These are phyloP conservation scores for Gallinago media DNA, from an alignment of 2,113 vertebrate species.

Conservation along the genomic window DNA sequence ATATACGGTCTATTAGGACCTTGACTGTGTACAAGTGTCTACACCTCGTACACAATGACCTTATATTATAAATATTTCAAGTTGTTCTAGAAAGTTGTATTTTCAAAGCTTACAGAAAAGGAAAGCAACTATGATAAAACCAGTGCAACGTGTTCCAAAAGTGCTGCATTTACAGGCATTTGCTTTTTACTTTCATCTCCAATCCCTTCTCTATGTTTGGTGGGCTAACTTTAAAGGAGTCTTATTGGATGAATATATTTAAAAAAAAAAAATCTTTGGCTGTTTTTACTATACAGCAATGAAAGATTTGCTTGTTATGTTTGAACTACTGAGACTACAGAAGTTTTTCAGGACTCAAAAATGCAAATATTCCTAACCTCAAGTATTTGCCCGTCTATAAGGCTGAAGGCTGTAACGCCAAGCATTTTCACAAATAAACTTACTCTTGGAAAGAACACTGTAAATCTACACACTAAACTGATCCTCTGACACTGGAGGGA, in stretches of 20 bases:
- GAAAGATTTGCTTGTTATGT: conserved; percentile 67
- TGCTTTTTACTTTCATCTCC: neutral
- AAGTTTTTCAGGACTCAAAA: conserved; percentile 44
- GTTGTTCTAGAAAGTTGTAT: neutral
- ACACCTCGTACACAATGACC: neutral
- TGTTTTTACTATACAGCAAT: conserved; percentile 49
- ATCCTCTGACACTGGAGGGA: neutral
- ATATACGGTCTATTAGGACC: neutral
- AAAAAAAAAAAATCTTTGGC: conserved; percentile 32
- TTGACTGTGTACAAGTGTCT: neutral
- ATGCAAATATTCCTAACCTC: conserved; percentile 39
- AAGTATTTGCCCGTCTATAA: conserved; percentile 2
- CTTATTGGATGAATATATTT: conserved; percentile 56
- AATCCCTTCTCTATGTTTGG: neutral
- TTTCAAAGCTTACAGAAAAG: neutral
- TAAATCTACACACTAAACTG: neutral
- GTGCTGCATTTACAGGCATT: neutral
- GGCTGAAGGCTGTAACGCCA: neutral
- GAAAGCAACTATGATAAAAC: neutral
- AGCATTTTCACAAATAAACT: neutral
- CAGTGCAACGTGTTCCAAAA: neutral
- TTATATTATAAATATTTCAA: neutral
- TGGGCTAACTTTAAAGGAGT: conserved; percentile 58
- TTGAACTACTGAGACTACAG: conserved; percentile 4
- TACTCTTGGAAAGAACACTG: neutral